Evolutionary conservation across 1,140 invertebrate genomes (phyloP).

Genomic region (Penaeus japonicus): DNA sequence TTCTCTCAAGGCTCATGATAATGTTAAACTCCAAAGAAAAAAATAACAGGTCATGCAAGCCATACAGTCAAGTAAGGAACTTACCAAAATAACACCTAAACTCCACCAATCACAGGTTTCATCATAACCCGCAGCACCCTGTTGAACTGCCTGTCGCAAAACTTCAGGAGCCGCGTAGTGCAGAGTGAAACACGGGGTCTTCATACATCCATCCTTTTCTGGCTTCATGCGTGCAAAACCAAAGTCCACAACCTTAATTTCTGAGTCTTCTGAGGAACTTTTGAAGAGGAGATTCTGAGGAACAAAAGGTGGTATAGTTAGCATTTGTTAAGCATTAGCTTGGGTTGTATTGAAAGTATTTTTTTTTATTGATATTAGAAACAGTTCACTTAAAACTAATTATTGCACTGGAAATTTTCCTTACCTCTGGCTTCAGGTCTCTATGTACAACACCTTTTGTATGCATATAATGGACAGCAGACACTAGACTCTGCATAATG

Average conservation of each 20-base stretch:
- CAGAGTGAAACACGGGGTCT: conserved; percentile 87
- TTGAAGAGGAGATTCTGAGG: conserved; percentile 61
- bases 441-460: conserved; percentile 81
- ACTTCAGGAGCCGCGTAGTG: conserved; percentile 94
- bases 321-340: background rate
- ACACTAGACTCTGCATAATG: conserved; percentile 80
- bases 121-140: conserved; percentile 73
- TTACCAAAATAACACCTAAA: conserved; percentile 83
- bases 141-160: conserved; percentile 66
- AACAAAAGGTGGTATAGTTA: background rate
- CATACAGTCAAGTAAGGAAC: conserved; percentile 48
- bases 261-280: conserved; percentile 59
- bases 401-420: background rate
- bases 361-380: background rate
- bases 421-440: conserved; percentile 88
- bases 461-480: conserved; percentile 85
- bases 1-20: background rate
- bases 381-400: background rate
- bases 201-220: conserved; percentile 71
- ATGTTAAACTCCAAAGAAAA: background rate
- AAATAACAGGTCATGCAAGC: background rate
- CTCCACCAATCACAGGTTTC: conserved; percentile 94
- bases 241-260: conserved; percentile 79
- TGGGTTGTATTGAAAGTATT: background rate
- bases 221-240: conserved; percentile 82